Percentiles rank a stretch among this genome's conserved stretches.
These are phyloP conservation scores for Solea senegalensis DNA, from an alignment of 2,113 vertebrate genomes.

Conservation along the genomic window DNA sequence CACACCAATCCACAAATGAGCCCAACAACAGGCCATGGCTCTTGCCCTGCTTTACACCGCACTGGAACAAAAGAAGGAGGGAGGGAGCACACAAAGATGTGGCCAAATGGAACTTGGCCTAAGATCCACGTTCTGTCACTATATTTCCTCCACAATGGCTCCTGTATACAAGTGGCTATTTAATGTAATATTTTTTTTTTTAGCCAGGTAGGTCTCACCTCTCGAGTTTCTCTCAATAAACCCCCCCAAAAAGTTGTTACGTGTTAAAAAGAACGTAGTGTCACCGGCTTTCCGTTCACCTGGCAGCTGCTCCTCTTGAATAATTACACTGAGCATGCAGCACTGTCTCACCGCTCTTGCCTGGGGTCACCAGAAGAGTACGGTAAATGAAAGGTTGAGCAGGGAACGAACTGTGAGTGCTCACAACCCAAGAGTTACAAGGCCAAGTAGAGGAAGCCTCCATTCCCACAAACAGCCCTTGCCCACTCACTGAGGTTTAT, in stretches of 20 bases:
- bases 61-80: constrained; percentile 7
- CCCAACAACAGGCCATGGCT: constrained; percentile 47
- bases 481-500: constrained; percentile 56
- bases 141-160: constrained; percentile 34
- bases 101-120: constrained; percentile 64
- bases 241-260: constrained; percentile 13
- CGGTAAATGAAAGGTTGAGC: constrained; percentile 28
- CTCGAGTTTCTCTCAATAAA: constrained; percentile 28
- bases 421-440: constrained; percentile 48
- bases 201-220: constrained; percentile 5
- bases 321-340: constrained; percentile 40
- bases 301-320: constrained; percentile 22
- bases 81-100: constrained; percentile 5
- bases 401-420: constrained; percentile 45
- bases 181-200: constrained; percentile 56
- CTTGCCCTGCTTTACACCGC: constrained; percentile 31
- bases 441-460: constrained; percentile 57
- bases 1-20: constrained; percentile 66
- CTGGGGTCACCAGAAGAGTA: constrained; percentile 32
- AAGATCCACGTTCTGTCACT: constrained; percentile 55
- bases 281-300: constrained; percentile 9
- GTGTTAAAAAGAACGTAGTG: constrained; percentile 29
- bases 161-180: constrained; percentile 48
- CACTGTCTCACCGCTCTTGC: constrained; percentile 36
- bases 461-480: constrained; percentile 60